These are phyloP conservation scores for Polydesmus complanatus DNA, from an alignment of 2,888 invertebrate genomes.

Conservation along the genomic window DNA sequence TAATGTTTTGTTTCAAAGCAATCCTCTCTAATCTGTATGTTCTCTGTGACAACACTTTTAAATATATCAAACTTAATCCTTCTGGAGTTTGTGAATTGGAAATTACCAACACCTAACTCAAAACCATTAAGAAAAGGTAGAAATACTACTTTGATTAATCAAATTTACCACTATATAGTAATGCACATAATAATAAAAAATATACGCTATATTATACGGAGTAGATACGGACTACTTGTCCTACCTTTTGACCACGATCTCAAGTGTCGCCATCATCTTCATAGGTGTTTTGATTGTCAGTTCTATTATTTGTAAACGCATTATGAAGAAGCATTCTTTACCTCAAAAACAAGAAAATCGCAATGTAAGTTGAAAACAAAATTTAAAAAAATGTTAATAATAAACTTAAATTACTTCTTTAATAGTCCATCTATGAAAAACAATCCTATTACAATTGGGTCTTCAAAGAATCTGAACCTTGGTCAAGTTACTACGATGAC, in stretches of 20 bases:
- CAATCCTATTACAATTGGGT: neutral
- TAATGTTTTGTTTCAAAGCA: neutral
- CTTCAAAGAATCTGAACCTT: neutral
- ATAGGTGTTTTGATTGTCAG: conserved; percentile 38
- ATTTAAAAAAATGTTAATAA: neutral
- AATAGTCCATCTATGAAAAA: neutral
- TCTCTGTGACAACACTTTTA: conserved; percentile 10
- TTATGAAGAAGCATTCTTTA: neutral
- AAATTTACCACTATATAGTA: too few relatives aligned
- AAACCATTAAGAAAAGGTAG: too few relatives aligned
- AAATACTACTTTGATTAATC: too few relatives aligned
- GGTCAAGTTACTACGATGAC: neutral
- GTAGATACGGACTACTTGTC: conserved; percentile 27
- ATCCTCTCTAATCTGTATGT: neutral
- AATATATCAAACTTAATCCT: conserved; percentile 31
- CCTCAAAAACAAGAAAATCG: neutral
- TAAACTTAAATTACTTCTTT: neutral
- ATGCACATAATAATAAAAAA: too few relatives aligned
- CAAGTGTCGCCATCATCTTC: conserved; percentile 33
- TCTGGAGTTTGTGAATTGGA: conserved; percentile 35
- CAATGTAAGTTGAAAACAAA: neutral
- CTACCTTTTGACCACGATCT: conserved; percentile 37
- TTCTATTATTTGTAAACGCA: conserved; percentile 28
- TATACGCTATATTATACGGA: too few relatives aligned
- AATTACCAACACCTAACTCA: conserved; percentile 19